These are phyloP conservation scores for Neoniphon sammara DNA, from an alignment of 2,797 vertebrate genomes.

Conservation along the genomic window DNA sequence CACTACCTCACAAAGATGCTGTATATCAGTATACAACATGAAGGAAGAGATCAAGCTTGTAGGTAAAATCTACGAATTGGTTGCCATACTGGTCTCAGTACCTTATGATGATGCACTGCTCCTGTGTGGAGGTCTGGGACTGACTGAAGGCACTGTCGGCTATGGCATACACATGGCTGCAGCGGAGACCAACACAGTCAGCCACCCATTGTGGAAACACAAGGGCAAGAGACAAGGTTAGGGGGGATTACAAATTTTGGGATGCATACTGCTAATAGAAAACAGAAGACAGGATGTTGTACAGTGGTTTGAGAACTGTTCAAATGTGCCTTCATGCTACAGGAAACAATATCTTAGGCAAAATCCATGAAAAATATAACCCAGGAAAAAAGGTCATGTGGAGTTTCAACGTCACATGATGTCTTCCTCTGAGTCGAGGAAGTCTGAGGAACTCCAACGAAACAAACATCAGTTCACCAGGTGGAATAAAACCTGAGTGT, in stretches of 20 bases:
- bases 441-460: too few relatives aligned
- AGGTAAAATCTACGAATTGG: not conserved
- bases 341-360: too few relatives aligned
- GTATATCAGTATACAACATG: not conserved
- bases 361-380: too few relatives aligned
- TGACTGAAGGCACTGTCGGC: conserved; percentile 85
- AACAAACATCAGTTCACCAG: too few relatives aligned
- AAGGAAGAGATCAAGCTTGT: not conserved
- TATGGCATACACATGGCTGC: conserved; percentile 90
- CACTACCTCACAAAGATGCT: not conserved
- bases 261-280: not conserved
- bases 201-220: not conserved
- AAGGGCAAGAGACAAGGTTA: not conserved
- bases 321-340: too few relatives aligned
- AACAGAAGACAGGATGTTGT: not conserved
- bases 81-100: conserved; percentile 54
- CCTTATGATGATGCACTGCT: conserved; percentile 90
- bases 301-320: not conserved
- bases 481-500: too few relatives aligned
- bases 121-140: conserved; percentile 83
- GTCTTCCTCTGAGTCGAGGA: too few relatives aligned
- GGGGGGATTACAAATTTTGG: not conserved
- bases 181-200: conserved; percentile 27
- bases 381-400: too few relatives aligned
- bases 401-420: too few relatives aligned